Evolutionary conservation across 2,888 invertebrate genomes (phyloP), one percentile per base, ranked within the genome.

Genomic region (Altica lythri): DNA sequence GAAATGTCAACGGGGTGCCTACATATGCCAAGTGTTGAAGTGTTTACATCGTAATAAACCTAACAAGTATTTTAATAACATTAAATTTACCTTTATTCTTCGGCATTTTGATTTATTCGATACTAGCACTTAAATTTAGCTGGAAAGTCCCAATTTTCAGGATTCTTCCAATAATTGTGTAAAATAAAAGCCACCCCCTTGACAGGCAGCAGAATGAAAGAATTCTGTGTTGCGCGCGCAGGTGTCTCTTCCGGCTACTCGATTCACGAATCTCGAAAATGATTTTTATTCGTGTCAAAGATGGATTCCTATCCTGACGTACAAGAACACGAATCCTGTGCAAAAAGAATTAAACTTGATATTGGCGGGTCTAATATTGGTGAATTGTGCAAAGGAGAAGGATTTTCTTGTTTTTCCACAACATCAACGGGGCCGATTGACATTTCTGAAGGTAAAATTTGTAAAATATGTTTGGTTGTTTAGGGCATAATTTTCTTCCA

Each of bases 41-140:
- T 50, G 51, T 61, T 56, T 44, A 30, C 42, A 25, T 27, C 9
- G 27, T 22, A 42, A 25, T 18, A 14, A 8, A 27, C 14, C 9
- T n/a, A 30, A 30, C 30, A 43, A 43, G 2, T 6, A 12, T 4
- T 13, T 12, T n/a, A 17, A 30, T 18, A 2, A n/a, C n/a, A n/a
- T n/a, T n/a, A n/a, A 40, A 8, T 72, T 59, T 70, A 82, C 82
- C 82, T 72, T 82, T 82, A 79, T 82, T 82, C 72, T 82, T 82
- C 74, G 82, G 82, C 82, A 82, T 82, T 60, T 62, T 75, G 65
- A 60, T 55, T 47, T 30, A 51, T 47, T 62, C 27, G 40, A 37
- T 40, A 50, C 29, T 43, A 42, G 6, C 53, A 57, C 61, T 61
- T 46, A 34, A 58, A 62, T 60, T 59, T 63, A 49, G 47, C 22